A percentile compares a stretch with the other conserved stretches of the same genome.
Evolutionary conservation across 2,797 vertebrate species (phyloP).

Genomic region (Menidia menidia): DNA sequence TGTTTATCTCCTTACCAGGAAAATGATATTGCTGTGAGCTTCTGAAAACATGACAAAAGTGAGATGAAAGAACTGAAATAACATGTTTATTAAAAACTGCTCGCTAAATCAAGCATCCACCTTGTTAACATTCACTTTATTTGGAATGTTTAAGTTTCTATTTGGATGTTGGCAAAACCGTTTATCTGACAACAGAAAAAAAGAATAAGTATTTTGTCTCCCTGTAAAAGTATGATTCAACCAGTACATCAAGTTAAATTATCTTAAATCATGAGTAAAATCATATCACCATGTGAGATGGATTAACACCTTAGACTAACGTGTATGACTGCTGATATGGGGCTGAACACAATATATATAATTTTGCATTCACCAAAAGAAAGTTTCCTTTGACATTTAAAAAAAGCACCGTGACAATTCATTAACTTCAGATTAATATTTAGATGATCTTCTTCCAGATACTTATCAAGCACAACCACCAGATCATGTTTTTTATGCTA

Average conservation of each 20-base stretch:
- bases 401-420: background rate
- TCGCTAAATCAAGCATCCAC: conserved; percentile 66
- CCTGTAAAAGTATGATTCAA: conserved; percentile 64
- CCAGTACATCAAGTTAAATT: conserved; percentile 35
- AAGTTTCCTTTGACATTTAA: background rate
- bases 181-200: conserved; percentile 17
- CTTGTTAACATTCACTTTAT: conserved; percentile 68
- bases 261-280: conserved; percentile 48
- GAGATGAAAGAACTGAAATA: conserved; percentile 53
- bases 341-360: conserved; percentile 30
- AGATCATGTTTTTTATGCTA: conserved; percentile 23
- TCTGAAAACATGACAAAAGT: conserved; percentile 32
- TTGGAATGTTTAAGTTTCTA: conserved; percentile 68
- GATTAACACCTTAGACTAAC: conserved; percentile 15
- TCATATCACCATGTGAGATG: conserved; percentile 26
- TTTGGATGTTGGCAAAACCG: conserved; percentile 41
- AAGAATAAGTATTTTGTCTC: conserved; percentile 19
- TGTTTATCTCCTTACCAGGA: background rate
- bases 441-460: conserved; percentile 1
- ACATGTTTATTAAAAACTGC: conserved; percentile 75
- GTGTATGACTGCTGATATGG: conserved; percentile 55
- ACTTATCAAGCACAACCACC: conserved; percentile 22
- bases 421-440: background rate
- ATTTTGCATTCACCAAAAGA: background rate
- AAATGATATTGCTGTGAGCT: background rate